Base-by-base conservation (phyloP, 1,140 invertebrate species). In the Popillia japonica region DNA sequence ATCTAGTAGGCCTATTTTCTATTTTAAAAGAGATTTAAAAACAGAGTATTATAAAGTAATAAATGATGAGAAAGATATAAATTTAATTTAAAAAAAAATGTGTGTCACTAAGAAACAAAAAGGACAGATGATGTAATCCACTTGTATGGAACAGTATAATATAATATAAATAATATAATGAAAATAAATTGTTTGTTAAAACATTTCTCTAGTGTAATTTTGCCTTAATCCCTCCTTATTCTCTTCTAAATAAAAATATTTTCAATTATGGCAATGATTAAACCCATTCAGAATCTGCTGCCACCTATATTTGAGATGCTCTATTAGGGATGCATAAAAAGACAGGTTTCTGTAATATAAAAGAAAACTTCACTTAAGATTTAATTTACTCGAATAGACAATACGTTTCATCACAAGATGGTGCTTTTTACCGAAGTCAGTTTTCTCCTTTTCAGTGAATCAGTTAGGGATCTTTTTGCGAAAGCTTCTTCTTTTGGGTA, bases 1-100 rank as follows among this genome's bases (percentile, higher is more conserved):
- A 83, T 83, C 82, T 75, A 77, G 78, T 82, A 83, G 82, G 82
- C 82, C 82, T 83, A 83, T 83, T 82, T 82, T 81, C 77, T 81
- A 72, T 55, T 34, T 34, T 17, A 55, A 80, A 79, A 14, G 27
- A 78, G 72, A 74, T 75, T 76, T 75, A 76, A 74, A 48, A 55
- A 55, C 48, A 55, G 4, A n/a, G 14, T 48, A 55, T 55, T 55
- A 55, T 17, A 55, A n/a, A 55, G 17, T n/a, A 55, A 55, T 55
- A 55, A 17, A 17, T 55, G 48, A 72, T 2, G n/a, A 20, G 0
- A 20, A n/a, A 22, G n/a, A 64, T 64, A 64, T 72, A 22, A 22
- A 34, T 23, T 2, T 72, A n/a, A 55, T 4, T 7, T 34, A 11
- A 40, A 22, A 72, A 68, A 68, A 14, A 6, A 34, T 6, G 27